Evolutionary conservation across 1,140 invertebrate species (phyloP), one percentile per base, ranked within the genome.

Genomic region (Lucilia sericata): DNA sequence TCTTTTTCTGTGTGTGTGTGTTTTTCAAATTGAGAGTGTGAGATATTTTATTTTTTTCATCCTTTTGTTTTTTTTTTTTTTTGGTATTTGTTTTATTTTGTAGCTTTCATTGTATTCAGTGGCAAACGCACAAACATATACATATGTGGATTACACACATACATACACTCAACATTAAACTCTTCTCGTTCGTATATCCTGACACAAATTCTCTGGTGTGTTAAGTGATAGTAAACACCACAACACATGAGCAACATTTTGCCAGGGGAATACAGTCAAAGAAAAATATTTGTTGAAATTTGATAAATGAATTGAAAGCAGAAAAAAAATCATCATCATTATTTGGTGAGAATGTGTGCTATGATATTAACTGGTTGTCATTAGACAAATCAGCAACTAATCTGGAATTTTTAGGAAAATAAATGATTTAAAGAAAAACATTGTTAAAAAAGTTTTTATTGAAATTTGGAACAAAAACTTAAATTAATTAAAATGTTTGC

Each of bases 121-220:
- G n/a, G 60, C 60, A 70, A 19, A 5, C 60, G 10, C 60, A 70
- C 55, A 65, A 14, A 65, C 12, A 2, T 30, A 30, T 30, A 2
- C 25, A 30, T 30, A 30, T 30, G 25, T 30, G 25, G 1, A 1
- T 30, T 8, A 60, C 14, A 7, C 55, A 60, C 55, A 17, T 3
- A 3, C 55, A 60, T 60, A 60, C 55, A 60, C 14, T n/a, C 14
- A 60, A 42, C 10, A 42, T 42, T 14, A 60, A 60, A 60, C 51
- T n/a, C 51, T 10, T 30, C 25, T 30, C 25, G 25, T 30, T 70
- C 65, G 65, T 70, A 70, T 70, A 70, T 70, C 65, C 65, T 70
- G 65, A 70, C 65, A 70, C 65, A 70, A 70, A 70, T 70, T 70
- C 65, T 70, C 65, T 70, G 65, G 65, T 70, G 65, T 70, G 65